Conservation (phyloP, 2,888 invertebrate species). For the Drosophila cracens region DNA sequence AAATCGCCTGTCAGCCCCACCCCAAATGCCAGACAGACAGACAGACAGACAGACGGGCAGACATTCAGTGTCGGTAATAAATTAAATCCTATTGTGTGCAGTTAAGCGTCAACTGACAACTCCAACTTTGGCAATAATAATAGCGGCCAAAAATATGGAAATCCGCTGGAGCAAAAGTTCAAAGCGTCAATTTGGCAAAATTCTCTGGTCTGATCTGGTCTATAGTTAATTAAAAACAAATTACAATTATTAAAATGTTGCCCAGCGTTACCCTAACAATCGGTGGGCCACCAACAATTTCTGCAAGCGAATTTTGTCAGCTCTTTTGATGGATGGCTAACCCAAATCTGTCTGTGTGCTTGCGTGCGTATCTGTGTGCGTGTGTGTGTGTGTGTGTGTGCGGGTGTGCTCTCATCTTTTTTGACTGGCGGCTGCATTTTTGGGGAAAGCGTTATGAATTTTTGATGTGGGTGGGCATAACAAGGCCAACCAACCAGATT, state of each 20-base stretch:
- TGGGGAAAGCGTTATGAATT: conserved; percentile 67
- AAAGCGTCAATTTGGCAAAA: conserved; percentile 49
- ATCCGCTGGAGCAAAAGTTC: conserved; percentile 35
- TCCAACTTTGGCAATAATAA: conserved; percentile 9
- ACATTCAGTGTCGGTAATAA: conserved; percentile 54
- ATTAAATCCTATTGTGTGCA: conserved; percentile 66
- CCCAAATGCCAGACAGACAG: conserved; percentile 21
- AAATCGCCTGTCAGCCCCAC: conserved; percentile 70
- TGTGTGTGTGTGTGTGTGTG: conserved; percentile 7
- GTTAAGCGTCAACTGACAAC: conserved; percentile 40
- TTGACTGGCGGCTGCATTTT: conserved; percentile 54
- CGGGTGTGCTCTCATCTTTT: conserved; percentile 3
- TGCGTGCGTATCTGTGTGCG: conserved; percentile 4
- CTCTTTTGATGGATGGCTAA: conserved; percentile 71
- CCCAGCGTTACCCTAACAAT: conserved; percentile 55
- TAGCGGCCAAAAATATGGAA: conserved; percentile 21
- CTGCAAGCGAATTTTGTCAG: conserved; percentile 31
- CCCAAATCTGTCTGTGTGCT: conserved; percentile 13
- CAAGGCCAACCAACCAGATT: conserved; percentile 61
- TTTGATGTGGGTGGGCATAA: conserved; percentile 55
- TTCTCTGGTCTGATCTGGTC: neutral
- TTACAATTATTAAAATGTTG: conserved; percentile 69
- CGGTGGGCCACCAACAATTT: conserved; percentile 27
- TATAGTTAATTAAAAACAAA: conserved; percentile 76
- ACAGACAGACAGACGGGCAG: neutral